These are phyloP conservation scores for Lutra lutra DNA, from an alignment of 2,797 vertebrate species.

Conservation along the genomic window DNA sequence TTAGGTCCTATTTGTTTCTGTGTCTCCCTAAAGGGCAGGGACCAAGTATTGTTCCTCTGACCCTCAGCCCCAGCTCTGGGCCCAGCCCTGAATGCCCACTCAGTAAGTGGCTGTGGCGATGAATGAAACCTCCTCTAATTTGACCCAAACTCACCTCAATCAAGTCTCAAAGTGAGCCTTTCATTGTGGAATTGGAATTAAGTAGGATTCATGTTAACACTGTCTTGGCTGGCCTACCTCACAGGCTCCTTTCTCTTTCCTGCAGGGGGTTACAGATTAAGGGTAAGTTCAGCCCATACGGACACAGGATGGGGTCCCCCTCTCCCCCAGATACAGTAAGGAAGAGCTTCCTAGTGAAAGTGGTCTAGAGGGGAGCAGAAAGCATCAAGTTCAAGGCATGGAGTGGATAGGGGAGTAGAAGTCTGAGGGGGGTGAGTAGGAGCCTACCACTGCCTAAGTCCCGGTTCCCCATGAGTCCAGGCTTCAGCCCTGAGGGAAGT, in stretches of 20 bases:
- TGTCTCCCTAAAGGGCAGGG: not conserved
- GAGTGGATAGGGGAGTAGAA: too few species aligned
- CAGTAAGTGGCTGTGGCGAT: not conserved
- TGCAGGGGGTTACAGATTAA: not conserved
- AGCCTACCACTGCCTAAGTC: not conserved
- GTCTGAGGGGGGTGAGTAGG: not conserved
- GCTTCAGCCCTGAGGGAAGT: not conserved
- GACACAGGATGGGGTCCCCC: not conserved
- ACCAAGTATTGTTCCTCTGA: not conserved
- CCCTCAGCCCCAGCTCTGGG: not conserved
- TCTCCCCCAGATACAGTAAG: not conserved
- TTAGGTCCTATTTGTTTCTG: not conserved
- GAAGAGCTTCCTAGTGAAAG: not conserved
- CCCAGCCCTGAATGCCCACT: not conserved
- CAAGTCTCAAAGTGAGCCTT: conserved; percentile 53
- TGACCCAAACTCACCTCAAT: conserved; percentile 68
- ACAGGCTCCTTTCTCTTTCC: not conserved
- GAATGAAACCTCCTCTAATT: conserved; percentile 49
- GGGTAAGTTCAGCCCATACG: not conserved
- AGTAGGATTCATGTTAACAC: conserved; percentile 22
- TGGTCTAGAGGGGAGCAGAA: not conserved
- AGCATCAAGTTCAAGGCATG: not conserved
- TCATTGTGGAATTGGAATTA: conserved; percentile 28
- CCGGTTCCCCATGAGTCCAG: not conserved
- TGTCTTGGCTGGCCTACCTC: not conserved